phyloP scores from a whole-genome alignment of 2,888 invertebrate species.

The Romanomermis culicivorax region DNA sequence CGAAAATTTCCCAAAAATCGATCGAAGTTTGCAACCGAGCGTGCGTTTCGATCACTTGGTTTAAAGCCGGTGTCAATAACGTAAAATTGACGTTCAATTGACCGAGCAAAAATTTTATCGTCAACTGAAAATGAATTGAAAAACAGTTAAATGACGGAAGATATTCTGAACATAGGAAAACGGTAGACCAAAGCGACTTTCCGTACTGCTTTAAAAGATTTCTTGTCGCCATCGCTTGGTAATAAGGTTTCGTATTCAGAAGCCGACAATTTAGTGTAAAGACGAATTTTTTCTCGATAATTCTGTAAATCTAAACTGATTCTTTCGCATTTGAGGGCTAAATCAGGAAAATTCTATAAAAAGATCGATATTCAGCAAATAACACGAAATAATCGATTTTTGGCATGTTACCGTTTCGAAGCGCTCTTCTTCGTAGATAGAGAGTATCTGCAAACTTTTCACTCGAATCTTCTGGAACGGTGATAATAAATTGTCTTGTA shows the following conservation, averaged over 20 bases:
- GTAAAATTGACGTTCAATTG: constrained; percentile 62
- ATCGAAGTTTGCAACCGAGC: constrained; percentile 32
- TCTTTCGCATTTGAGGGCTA: not conserved
- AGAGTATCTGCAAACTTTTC: too few relatives aligned
- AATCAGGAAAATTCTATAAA: not conserved
- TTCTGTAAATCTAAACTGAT: not conserved
- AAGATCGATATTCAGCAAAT: too few relatives aligned
- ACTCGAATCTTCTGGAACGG: too few relatives aligned
- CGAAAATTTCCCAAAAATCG: constrained; percentile 31
- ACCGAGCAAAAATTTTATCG: constrained; percentile 57
- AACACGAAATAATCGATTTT: too few relatives aligned
- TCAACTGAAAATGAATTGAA: constrained; percentile 37
- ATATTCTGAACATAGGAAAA: too few relatives aligned
- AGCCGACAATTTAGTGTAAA: not conserved
- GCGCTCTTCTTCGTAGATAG: too few relatives aligned
- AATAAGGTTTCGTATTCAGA: not conserved
- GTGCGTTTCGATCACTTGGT: constrained; percentile 50
- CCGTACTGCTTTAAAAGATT: too few relatives aligned
- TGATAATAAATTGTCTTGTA: too few relatives aligned
- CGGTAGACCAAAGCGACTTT: too few relatives aligned
- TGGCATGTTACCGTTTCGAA: too few relatives aligned
- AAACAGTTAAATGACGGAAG: too few relatives aligned
- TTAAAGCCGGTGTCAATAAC: constrained; percentile 62
- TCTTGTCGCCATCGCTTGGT: too few relatives aligned
- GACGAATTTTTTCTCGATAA: not conserved